Base-by-base conservation (phyloP, 2,888 invertebrate genomes). In the Acronicta psi region DNA sequence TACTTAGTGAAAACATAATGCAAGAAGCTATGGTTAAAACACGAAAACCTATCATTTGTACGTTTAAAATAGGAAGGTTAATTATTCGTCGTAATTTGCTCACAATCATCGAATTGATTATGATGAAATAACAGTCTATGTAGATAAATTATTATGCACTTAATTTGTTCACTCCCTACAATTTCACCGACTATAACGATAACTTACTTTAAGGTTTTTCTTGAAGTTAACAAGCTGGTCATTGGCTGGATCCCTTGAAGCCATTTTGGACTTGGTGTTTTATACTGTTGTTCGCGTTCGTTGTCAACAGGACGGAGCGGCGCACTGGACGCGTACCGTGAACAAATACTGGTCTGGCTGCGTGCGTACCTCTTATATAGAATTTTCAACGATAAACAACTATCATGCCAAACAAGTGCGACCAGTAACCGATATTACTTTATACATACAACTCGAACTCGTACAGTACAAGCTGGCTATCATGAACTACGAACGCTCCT, bases 141-240 rank as follows among this genome's bases (percentile, higher is more conserved):
- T 37, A 31, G 20, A 42, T 13, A n/a, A 40, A 53, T 36, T 16
- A 23, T 25, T n/a, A n/a, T 17, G 11, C 52, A 56, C 43, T 34
- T 41, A 11, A 29, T 43, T 43, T 44, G 10, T 44, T 52, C 53
- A 72, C 63, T 54, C 13, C 8, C 7, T 56, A 55, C 16, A 34
- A 20, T 18, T 38, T 23, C 64, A 69, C 64, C 10, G 17, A 31
- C 16, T 25, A 52, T 43, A 42, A 56, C 42, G 20, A 44, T 10
- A 55, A 86, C 89, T 86, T 89, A 96, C 96, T 95, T 95, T 95
- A 42, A 95, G 80, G 44, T 83, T 81, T 77, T 95, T 95, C 85
- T 95, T 96, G 87, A 92, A 96, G 68, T 95, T 92, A 69, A 94
- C 91, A 52, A 96, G 92, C 86, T 96, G 96, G 73, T 96, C 95